Evolutionary conservation across 2,113 vertebrate genomes (phyloP), one percentile per base, ranked within the genome.

Genomic region (Atractosteus spatula): DNA sequence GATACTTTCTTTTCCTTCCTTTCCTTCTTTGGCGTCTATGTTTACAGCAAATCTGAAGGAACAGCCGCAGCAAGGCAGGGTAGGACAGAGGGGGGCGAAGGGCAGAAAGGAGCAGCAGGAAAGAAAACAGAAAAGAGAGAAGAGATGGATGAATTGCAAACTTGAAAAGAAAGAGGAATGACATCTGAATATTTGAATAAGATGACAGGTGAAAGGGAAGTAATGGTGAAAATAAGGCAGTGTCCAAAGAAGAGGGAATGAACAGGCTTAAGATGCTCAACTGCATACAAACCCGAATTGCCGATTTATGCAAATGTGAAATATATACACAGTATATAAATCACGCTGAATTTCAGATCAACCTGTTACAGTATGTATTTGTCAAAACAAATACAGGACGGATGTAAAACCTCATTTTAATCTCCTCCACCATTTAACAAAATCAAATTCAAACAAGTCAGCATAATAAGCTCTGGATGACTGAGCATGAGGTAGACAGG

Each of bases 11-110:
- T 93, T 88, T 81, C 80, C 86, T 70, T 87, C 86, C 77, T 86
- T 92, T 43, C 78, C 85, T 73, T 90, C 88, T 71, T 91, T 89
- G 74, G 76, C 69, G 0, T 89, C 88, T 76, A 83, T 69, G 78
- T 85, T 87, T 61, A 77, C 76, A 72, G 89, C 87, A 71, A 78
- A 89, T 89, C 95, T 96, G 90, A 66, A 85, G 67, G 77, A 29
- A 29, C 29, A 29, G 29, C 29, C 29, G 47, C 10, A 10, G 47
- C 5, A 51, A 10, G 47, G 47, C 47, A 51, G 47, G 47, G 29
- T 29, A 51, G 47, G 47, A 51, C 10, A 5, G 47, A 45, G 62
- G 59, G 0, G 3, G 70, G 13, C 29, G 71, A 51, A 71, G 61
- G 72, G 13, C 72, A 69, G 59, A 64, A 77, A 77, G 66, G 16